These are phyloP conservation scores for Aleiodes leptofemur DNA, from an alignment of 2,888 invertebrate genomes.

Conservation along the genomic window DNA sequence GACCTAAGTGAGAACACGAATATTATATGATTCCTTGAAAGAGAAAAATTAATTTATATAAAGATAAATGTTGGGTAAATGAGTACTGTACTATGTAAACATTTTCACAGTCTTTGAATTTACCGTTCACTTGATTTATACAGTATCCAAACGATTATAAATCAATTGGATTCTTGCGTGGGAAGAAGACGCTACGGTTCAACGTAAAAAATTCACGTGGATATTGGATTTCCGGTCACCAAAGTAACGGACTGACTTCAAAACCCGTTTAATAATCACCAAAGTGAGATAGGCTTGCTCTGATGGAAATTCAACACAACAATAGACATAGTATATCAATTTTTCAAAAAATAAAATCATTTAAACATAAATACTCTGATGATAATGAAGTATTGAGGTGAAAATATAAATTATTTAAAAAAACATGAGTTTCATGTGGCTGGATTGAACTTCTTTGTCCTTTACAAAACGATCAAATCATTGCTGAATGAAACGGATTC, in stretches of 20 bases:
- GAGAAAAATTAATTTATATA: background rate
- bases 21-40: conserved; percentile 7
- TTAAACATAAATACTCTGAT: background rate
- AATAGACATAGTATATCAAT: background rate
- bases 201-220: conserved; percentile 36
- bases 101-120: conserved; percentile 13
- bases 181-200: conserved; percentile 31
- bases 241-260: conserved; percentile 45
- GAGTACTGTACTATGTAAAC: background rate
- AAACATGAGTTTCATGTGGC: background rate
- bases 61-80: background rate
- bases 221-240: conserved; percentile 49
- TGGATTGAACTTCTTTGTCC: conserved; percentile 42
- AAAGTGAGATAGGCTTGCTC: background rate
- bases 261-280: conserved; percentile 43
- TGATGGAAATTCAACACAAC: background rate
- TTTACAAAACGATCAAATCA: conserved; percentile 21
- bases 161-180: conserved; percentile 44
- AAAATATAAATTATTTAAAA: background rate
- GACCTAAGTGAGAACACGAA: conserved; percentile 67
- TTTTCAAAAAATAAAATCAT: background rate
- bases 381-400: background rate
- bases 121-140: conserved; percentile 32
- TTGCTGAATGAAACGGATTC: conserved; percentile 16
- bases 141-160: conserved; percentile 33